phyloP scores from a whole-genome alignment of 2,113 vertebrate genomes.

The Clinocottus analis region DNA sequence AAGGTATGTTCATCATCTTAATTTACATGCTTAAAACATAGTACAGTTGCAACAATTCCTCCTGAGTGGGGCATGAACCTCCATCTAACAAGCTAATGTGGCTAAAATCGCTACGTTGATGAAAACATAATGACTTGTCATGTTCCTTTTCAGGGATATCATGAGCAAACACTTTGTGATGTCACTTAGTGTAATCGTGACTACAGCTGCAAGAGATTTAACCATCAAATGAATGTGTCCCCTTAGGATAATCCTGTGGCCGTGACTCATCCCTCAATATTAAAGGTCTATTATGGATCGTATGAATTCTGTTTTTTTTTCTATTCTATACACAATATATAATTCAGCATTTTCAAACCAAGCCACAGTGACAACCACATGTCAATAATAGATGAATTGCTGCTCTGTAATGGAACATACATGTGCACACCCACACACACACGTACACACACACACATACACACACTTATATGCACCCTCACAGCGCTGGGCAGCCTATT shows the following conservation, averaged over 20 bases:
- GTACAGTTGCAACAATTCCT: neutral
- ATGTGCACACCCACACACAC: conserved; percentile 1
- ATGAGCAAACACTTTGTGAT: neutral
- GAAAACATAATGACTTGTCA: neutral
- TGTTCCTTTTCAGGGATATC: neutral
- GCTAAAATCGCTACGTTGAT: neutral
- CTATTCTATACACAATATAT: neutral
- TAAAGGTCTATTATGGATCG: neutral
- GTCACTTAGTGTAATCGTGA: neutral
- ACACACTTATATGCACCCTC: neutral
- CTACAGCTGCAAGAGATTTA: neutral
- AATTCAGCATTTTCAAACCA: conserved; percentile 13
- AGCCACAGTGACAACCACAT: conserved; percentile 25
- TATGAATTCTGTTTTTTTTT: neutral
- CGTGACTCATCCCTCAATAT: neutral
- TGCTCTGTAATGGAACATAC: conserved; percentile 51
- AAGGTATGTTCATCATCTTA: neutral
- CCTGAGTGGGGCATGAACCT: neutral
- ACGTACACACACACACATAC: neutral
- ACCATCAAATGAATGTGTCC: neutral
- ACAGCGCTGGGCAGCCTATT: conserved; percentile 37
- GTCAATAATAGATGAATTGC: conserved; percentile 60
- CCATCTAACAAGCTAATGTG: neutral
- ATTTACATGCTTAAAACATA: neutral
- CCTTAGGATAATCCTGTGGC: neutral